phyloP scores from a whole-genome alignment of 2,113 vertebrate species.

The Hippocampus barbouri region DNA sequence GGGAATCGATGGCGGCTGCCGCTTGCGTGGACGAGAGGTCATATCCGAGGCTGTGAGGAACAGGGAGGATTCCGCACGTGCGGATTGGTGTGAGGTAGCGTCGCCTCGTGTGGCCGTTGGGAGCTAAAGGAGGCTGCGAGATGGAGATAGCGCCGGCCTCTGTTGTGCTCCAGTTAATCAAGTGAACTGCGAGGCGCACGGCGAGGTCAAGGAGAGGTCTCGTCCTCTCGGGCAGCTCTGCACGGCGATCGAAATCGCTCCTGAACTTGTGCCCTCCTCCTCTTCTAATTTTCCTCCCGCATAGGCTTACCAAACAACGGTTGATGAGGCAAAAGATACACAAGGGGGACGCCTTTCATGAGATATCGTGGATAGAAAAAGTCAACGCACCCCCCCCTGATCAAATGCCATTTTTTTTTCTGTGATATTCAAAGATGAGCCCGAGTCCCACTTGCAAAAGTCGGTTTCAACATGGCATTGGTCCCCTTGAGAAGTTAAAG shows the following conservation, averaged over 20 bases:
- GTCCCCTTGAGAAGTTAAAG: too few species aligned
- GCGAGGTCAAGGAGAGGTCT: constrained; percentile 64
- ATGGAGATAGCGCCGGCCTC: constrained; percentile 51
- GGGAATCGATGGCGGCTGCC: constrained; percentile 6
- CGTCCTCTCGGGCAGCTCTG: constrained; percentile 42
- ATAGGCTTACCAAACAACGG: background rate
- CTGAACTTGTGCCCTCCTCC: constrained; percentile 17
- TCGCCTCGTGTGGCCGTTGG: constrained; percentile 50
- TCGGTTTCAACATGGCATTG: too few species aligned
- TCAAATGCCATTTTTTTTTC: too few species aligned
- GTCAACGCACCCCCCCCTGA: too few species aligned
- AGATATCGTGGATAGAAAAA: too few species aligned
- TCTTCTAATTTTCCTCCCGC: constrained; percentile 1
- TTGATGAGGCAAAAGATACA: background rate
- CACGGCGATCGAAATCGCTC: constrained; percentile 36
- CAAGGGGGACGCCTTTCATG: background rate
- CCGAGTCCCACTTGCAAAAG: too few species aligned
- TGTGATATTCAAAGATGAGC: too few species aligned
- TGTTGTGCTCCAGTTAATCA: constrained; percentile 63
- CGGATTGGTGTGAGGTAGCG: constrained; percentile 18
- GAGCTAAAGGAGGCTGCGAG: constrained; percentile 51
- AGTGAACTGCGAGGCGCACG: constrained; percentile 53
- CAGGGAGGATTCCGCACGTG: constrained; percentile 17
- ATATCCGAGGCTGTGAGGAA: background rate
- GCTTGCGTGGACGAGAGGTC: background rate